Evolutionary conservation across 2,113 vertebrate genomes (phyloP).

Genomic region (Lonchura striata): DNA sequence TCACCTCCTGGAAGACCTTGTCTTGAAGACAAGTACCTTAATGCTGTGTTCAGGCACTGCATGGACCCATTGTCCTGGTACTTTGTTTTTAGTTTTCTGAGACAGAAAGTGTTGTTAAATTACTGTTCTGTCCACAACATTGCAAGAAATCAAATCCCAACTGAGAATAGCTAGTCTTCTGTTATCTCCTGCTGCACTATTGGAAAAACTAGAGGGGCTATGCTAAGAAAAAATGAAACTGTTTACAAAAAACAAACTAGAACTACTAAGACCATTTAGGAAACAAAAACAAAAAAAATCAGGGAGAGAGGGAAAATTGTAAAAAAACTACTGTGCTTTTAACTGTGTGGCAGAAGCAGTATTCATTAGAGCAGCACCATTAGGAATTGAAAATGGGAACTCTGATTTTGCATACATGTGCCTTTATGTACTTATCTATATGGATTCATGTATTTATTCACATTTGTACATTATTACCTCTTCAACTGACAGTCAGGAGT

Average conservation of each 20-base stretch:
- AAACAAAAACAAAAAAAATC: not conserved
- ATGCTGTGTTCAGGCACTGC: not conserved
- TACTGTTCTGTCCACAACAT: not conserved
- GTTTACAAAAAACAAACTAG: not conserved
- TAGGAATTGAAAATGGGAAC: not conserved
- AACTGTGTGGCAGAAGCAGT: not conserved
- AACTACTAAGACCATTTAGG: not conserved
- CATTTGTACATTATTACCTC: not conserved
- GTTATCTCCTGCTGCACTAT: not conserved
- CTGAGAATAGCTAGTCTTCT: not conserved
- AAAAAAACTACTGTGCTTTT: not conserved
- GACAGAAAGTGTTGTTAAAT: not conserved
- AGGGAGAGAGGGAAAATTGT: rapidly evolving
- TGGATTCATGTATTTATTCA: not conserved
- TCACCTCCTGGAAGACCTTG: not conserved
- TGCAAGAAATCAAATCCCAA: constrained; percentile 1
- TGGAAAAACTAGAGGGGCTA: not conserved
- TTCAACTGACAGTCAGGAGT: not conserved
- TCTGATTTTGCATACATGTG: not conserved
- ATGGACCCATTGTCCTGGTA: not conserved
- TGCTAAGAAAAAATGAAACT: not conserved
- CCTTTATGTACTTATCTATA: not conserved
- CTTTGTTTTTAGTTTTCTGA: not conserved
- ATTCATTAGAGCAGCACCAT: not conserved
- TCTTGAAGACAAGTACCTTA: not conserved